A percentile compares a stretch with the other conserved stretches of the same genome.
These are phyloP conservation scores for Protobothrops flavoviridis DNA, from an alignment of 2,113 vertebrate species.

Conservation along the genomic window DNA sequence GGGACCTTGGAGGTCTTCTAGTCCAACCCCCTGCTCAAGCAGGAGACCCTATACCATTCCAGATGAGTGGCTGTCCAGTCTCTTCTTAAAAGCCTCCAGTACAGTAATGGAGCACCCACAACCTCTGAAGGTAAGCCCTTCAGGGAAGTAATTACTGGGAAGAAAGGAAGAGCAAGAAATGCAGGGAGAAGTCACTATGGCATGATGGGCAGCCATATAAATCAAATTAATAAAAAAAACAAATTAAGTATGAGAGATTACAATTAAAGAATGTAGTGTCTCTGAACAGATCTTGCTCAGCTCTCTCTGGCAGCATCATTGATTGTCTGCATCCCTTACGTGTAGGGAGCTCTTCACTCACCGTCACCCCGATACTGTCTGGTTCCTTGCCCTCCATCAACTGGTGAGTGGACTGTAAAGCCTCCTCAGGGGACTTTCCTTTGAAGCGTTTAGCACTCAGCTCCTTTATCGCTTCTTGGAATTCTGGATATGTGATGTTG, in stretches of 20 bases:
- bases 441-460: constrained; percentile 81
- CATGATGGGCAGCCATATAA: neutral
- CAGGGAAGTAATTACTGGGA: neutral
- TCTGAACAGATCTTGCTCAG: neutral
- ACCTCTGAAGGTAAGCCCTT: neutral
- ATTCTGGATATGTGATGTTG: constrained; percentile 83
- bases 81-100: neutral
- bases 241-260: neutral
- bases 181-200: neutral
- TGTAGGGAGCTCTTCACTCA: constrained; percentile 61
- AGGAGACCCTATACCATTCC: neutral
- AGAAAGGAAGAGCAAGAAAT: neutral
- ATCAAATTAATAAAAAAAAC: neutral
- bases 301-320: neutral
- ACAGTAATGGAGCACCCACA: neutral
- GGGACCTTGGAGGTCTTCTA: neutral
- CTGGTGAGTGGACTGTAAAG: constrained; percentile 70
- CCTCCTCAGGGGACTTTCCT: constrained; percentile 76
- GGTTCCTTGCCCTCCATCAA: constrained; percentile 83
- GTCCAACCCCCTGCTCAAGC: neutral
- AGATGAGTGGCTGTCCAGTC: neutral
- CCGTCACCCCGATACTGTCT: constrained; percentile 70
- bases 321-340: neutral
- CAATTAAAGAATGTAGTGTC: neutral
- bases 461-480: constrained; percentile 80